Conservation (phyloP, 1,140 invertebrate species). For the Acromyrmex echinatior region DNA sequence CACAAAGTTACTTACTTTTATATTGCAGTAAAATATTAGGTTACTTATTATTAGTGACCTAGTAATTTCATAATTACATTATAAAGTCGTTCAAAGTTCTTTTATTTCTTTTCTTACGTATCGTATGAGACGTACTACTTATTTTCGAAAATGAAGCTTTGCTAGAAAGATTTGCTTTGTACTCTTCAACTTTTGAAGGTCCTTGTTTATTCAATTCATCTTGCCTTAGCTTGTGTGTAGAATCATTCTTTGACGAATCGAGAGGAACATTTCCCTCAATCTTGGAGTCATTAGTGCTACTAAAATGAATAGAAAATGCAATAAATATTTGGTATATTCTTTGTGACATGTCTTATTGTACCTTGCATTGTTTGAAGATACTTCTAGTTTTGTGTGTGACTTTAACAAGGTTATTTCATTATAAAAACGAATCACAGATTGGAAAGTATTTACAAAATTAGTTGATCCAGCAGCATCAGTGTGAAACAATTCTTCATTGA, state of each 20-base stretch:
- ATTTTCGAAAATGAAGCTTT: neutral
- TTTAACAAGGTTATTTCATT: constrained; percentile 42
- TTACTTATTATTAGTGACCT: neutral
- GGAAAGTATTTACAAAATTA: constrained; percentile 63
- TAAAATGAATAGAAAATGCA: constrained; percentile 13
- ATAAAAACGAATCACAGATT: constrained; percentile 58
- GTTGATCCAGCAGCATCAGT: constrained; percentile 5
- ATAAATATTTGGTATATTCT: neutral
- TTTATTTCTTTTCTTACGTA: constrained; percentile 57
- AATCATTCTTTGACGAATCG: neutral
- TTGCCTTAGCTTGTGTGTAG: neutral
- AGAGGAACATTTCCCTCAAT: neutral
- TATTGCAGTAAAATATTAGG: neutral
- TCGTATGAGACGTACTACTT: constrained; percentile 23
- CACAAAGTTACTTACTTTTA: neutral
- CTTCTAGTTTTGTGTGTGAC: neutral
- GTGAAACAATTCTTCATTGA: constrained; percentile 74
- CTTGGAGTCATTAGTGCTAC: neutral
- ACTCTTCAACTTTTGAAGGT: neutral
- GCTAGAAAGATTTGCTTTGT: neutral
- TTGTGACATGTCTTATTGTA: neutral
- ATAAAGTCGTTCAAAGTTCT: constrained; percentile 59
- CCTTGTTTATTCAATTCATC: neutral
- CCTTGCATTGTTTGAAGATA: constrained; percentile 27
- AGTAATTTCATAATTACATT: constrained; percentile 29